These are phyloP conservation scores for Trogon melanurus DNA, from an alignment of 2,113 vertebrate genomes.

Conservation along the genomic window DNA sequence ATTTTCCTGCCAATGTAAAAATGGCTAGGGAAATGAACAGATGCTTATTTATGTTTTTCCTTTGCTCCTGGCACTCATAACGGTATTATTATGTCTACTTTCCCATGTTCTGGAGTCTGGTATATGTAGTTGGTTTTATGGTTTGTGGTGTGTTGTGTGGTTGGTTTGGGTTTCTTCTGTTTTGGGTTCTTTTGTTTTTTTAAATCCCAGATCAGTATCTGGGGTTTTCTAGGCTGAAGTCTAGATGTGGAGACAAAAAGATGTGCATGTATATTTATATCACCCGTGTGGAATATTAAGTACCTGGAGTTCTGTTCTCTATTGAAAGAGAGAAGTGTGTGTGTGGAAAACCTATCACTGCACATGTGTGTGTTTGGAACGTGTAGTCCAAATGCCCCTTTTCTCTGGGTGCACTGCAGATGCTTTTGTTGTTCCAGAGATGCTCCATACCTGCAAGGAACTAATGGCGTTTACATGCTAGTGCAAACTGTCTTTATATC, in stretches of 20 bases:
- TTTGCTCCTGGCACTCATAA: not conserved
- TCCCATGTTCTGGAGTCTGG: not conserved
- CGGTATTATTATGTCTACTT: not conserved
- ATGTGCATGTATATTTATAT: not conserved
- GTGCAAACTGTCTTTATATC: not conserved
- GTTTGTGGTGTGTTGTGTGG: no score
- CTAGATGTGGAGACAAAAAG: not conserved
- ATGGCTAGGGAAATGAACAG: not conserved
- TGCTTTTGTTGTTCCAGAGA: not conserved
- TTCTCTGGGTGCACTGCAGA: not conserved
- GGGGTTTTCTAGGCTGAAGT: not conserved
- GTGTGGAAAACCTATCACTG: fast-evolving
- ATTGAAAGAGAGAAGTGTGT: not conserved
- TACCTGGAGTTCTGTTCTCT: not conserved
- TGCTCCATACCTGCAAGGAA: not conserved
- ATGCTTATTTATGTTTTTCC: not conserved
- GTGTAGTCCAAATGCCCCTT: not conserved
- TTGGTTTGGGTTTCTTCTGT: no score
- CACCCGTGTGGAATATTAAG: not conserved
- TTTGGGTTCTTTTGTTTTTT: not conserved
- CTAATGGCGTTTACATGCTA: not conserved
- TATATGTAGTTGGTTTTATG: not conserved
- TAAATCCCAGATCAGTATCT: not conserved
- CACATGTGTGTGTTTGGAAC: not conserved
- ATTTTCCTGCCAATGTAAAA: not conserved